Evolutionary conservation across 2,888 invertebrate genomes (phyloP), one percentile per base, ranked within the genome.

Genomic region (Linnaemya vulpina): DNA sequence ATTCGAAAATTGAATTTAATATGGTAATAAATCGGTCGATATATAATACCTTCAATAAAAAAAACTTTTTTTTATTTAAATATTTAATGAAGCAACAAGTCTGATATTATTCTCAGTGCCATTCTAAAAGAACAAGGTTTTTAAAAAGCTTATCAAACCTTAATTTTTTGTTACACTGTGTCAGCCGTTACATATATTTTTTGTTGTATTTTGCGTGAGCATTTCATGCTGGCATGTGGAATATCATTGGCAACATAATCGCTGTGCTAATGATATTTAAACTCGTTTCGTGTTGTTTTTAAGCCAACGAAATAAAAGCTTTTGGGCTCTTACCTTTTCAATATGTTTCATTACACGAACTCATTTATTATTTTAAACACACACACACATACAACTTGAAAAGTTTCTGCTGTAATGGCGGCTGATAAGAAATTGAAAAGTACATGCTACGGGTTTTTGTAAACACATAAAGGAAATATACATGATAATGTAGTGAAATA

Each of bases 191-290:
- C 65, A 43, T 60, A 20, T 49, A n/a, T 25, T 71, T 73, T 2
- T 30, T 3, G 2, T 78, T 11, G 65, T 87, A 87, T 58, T 76
- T 82, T 73, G 86, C 86, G 87, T 88, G 88, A 76, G 67, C 88
- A 86, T 84, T 88, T 88, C 87, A 87, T 87, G 88, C 88, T 90
- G 88, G 89, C 90, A 90, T 90, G 89, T 89, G 88, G 87, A 88
- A 87, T 89, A 89, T 90, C 90, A 89, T 89, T 90, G 88, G 87
- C 87, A 88, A 86, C 87, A 89, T 90, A 89, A 87, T 86, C 67
- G 76, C 53, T 76, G 62, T 67, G 81, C 60, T 65, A 79, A 79
- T 74, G 73, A 74, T 85, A 78, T 51, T 73, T 73, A 10, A 65
- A 58, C 35, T 60, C 55, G 35, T 46, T 55, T 25, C 67, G 40